Evolutionary conservation across 2,797 vertebrate genomes (phyloP), one percentile per base, ranked within the genome.

Genomic region (Acanthopagrus latus): DNA sequence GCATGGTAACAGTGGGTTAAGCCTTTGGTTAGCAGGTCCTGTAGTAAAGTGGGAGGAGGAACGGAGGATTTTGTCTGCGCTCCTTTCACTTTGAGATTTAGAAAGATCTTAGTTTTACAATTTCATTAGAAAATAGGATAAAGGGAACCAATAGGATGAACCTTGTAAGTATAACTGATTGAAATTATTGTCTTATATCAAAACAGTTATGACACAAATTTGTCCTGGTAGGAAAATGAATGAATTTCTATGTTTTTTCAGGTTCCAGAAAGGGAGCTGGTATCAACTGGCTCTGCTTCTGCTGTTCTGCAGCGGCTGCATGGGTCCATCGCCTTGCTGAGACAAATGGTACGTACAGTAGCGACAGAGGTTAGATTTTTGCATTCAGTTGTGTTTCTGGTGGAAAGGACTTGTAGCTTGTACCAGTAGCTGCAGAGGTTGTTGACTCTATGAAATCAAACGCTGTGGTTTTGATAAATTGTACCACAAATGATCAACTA

Each of bases 291-390:
- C 10, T 82, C 70, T 17, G 60, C 60, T 23, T 83, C 78, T 29
- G 76, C 58, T 43, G 78, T 84, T 62, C 83, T 92, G 20, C 83
- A 83, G 47, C 56, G 16, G 29, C 80, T 72, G 33, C 77, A 83
- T 0, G 56, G 87, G 71, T 82, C 89, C 71, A 64, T 80, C 25
- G 5, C 62, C 14, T 29, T 27, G 55, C 81, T 94, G 7, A 86
- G 57, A 80, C 51, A 70, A 63, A 56, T 68, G n/a, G 88, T 89
- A 74, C 0, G 78, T 75, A 64, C 16, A 38, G 0, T 20, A 56
- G 18, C 38, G 25, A 54, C 4, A 46, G 20, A 56, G 27, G 38
- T 29, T 21, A 52, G 12, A 23, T 55, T 20, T 63, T 1, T 62
- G 7, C 18, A 9, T 46, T 12, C 2, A 11, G 18, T 2, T 47